These are phyloP conservation scores for Sternotherus odoratus DNA, from an alignment of 2,797 vertebrate genomes.

Conservation along the genomic window DNA sequence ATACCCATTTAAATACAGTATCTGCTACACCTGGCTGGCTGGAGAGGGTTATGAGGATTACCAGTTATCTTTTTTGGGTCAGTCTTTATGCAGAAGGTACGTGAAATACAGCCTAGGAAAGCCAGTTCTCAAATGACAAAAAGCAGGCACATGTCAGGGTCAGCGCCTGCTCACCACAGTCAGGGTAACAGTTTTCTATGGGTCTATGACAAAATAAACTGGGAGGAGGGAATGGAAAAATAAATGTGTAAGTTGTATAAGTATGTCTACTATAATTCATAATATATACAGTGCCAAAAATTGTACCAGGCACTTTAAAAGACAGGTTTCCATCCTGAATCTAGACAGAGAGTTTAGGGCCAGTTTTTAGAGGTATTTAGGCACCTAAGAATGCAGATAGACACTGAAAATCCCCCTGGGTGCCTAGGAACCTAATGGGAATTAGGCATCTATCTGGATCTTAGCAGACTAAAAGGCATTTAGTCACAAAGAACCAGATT, in stretches of 20 bases:
- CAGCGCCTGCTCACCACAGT: not conserved
- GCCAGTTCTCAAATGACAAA: not conserved
- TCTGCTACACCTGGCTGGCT: not conserved
- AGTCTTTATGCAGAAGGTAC: not conserved
- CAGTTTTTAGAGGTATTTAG: not conserved
- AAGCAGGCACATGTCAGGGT: not conserved
- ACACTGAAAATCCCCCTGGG: not conserved
- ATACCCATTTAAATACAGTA: not conserved
- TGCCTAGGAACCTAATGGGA: not conserved
- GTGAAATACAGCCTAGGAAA: not conserved
- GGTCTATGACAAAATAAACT: not conserved
- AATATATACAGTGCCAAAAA: not conserved
- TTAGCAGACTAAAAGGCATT: too few relatives aligned
- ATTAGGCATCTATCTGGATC: too few relatives aligned
- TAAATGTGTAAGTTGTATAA: not conserved
- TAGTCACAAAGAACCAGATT: too few relatives aligned
- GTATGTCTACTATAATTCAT: too few relatives aligned
- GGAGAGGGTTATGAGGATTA: not conserved
- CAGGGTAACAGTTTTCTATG: not conserved
- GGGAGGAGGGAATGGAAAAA: not conserved
- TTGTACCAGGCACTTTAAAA: not conserved
- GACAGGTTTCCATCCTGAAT: not conserved
- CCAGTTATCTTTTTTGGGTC: not conserved
- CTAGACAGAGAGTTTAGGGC: not conserved
- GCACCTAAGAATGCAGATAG: not conserved